phyloP scores from a whole-genome alignment of 2,888 invertebrate species.

The Nymphalis polychloros region DNA sequence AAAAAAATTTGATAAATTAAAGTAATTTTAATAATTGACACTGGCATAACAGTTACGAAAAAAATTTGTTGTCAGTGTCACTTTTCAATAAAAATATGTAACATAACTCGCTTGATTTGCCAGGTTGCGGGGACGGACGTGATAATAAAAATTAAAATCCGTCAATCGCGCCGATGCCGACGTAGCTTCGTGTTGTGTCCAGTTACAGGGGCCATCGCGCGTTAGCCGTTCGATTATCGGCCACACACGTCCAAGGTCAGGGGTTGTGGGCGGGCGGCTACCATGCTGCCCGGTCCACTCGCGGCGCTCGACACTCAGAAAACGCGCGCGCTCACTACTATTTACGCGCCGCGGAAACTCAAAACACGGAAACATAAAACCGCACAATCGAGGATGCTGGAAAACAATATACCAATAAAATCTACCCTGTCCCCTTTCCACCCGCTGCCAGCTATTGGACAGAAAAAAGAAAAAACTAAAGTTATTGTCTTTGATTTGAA shows the following conservation, averaged over 20 bases:
- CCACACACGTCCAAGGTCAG: conserved; percentile 62
- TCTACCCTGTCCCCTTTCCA: conserved; percentile 70
- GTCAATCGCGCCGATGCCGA: conserved; percentile 37
- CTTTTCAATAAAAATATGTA: conserved; percentile 9
- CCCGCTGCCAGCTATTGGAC: conserved; percentile 75
- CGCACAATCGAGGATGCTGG: conserved; percentile 71
- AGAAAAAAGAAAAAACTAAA: conserved; percentile 66
- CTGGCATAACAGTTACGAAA: not conserved
- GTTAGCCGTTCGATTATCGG: conserved; percentile 49
- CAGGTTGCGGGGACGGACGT: not conserved
- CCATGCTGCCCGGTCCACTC: conserved; percentile 72
- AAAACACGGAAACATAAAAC: conserved; percentile 67
- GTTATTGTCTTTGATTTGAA: conserved; percentile 70
- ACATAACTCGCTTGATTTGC: not conserved
- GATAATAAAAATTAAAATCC: conserved; percentile 13
- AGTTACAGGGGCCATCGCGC: conserved; percentile 42
- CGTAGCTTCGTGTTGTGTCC: conserved; percentile 38
- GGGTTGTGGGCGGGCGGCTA: conserved; percentile 65
- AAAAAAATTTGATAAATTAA: no score
- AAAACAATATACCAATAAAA: conserved; percentile 65
- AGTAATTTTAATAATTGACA: not conserved
- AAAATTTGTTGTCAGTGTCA: conserved; percentile 20
- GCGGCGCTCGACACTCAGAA: conserved; percentile 68
- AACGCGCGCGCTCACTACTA: conserved; percentile 73
- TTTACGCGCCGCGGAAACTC: conserved; percentile 74